Base-by-base conservation (phyloP, 37 sponge, comb jelly and placozoan species). In the Ianthella basta region DNA sequence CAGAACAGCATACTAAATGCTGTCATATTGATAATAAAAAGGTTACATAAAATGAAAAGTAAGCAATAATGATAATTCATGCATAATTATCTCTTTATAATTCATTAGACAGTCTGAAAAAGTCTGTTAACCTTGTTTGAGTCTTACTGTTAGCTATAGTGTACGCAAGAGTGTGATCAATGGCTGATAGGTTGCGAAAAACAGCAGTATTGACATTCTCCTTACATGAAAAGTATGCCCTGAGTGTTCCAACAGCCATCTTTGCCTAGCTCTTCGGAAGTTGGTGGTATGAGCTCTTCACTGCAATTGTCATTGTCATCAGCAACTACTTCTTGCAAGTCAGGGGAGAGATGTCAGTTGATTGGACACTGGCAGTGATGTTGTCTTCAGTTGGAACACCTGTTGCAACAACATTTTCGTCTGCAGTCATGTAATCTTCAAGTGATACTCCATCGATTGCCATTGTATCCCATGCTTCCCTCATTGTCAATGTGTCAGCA, bases 281-380 rank as follows among this genome's bases (percentile, higher is more conserved):
- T 72, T 72, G 73, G 36, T 72, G 73, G 73, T 10, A 4, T n/a
- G n/a, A n/a, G n/a, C 14, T 72, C 73, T 40, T 37, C 73, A 72
- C 36, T 40, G 39, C 73, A 72, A 15, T 38, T 30, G 73, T 72
- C 40, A 6, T 10, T 14, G 73, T 72, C 19, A 24, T 64, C 66
- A 24, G 23, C 66, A 13, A 37, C 73, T 13, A 37, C 40, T 33
- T 34, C 35, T 8, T 6, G 10, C 14, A 13, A 10, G 35, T 32
- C 8, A 8, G 8, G 35, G 37, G 8, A 12, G 8, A 37, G 32
- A 37, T 19, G 19, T 37, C 10, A 6, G 36, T 40, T 72, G 36
- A 72, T 10, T 15, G 39, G 35, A 40, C 73, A 72, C 32, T 72
- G 16, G 32, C 73, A 30, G 73, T 37, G 39, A 30, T 24, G 14